Conservation (phyloP, 2,113 vertebrate genomes). For the Fukomys damarensis region DNA sequence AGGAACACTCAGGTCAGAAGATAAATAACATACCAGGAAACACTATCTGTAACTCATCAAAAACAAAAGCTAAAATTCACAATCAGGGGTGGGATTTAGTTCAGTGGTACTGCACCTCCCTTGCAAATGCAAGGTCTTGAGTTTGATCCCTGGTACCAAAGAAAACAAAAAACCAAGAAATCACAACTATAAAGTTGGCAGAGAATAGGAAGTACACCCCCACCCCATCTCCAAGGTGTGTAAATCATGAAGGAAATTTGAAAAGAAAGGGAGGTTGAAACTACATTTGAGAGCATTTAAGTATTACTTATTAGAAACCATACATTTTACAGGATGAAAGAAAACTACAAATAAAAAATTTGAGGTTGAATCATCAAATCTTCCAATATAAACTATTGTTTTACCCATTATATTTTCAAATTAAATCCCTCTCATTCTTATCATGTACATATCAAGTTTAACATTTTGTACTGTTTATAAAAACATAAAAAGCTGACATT, state of each 20-base stretch:
- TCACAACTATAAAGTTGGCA: background rate
- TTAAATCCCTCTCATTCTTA: constrained; percentile 22
- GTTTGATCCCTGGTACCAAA: too few relatives aligned
- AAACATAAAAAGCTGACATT: background rate
- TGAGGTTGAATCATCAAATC: background rate
- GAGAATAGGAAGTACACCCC: background rate
- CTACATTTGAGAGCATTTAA: background rate
- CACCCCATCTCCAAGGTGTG: too few relatives aligned
- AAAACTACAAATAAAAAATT: constrained; percentile 50
- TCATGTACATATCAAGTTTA: background rate
- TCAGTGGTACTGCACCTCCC: too few relatives aligned
- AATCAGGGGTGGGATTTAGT: background rate
- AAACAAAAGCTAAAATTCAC: background rate
- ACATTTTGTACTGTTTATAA: background rate
- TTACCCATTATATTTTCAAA: background rate
- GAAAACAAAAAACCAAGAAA: background rate
- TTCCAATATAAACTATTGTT: background rate
- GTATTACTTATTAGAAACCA: constrained; percentile 40
- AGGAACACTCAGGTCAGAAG: constrained; percentile 37
- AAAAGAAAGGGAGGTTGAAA: constrained; percentile 30
- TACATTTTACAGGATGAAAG: constrained; percentile 7
- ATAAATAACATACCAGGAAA: background rate
- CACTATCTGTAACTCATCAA: background rate
- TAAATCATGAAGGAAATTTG: background rate
- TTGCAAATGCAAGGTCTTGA: too few relatives aligned